These are phyloP conservation scores for Popillia japonica DNA, from an alignment of 1,140 invertebrate genomes.

Conservation along the genomic window DNA sequence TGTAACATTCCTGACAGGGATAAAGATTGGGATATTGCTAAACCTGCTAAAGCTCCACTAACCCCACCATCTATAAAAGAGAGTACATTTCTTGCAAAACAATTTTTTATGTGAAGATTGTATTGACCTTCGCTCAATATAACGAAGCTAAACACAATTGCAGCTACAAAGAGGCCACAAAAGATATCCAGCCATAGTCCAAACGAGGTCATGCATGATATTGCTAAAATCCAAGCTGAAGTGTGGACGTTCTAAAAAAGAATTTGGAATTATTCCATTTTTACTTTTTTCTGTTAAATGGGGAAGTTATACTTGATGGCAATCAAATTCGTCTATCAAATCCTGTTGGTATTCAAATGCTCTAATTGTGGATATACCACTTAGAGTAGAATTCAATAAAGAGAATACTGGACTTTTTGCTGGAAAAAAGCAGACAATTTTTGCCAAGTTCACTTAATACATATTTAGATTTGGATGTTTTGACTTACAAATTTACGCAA, in stretches of 20 bases:
- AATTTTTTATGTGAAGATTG: not conserved
- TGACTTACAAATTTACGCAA: no score
- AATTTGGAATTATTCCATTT: not conserved
- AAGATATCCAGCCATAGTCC: slow-evolving; percentile 82
- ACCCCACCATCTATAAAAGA: slow-evolving; percentile 17
- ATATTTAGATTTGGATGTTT: no score
- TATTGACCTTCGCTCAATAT: slow-evolving; percentile 60
- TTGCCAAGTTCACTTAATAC: no score
- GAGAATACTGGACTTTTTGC: slow-evolving; percentile 85
- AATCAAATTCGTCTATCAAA: slow-evolving; percentile 58
- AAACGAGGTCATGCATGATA: slow-evolving; percentile 78
- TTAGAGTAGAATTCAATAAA: slow-evolving; percentile 87
- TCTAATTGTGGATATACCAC: slow-evolving; percentile 89
- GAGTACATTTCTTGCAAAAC: not conserved
- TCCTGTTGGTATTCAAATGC: slow-evolving; percentile 82
- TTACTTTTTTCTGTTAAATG: slow-evolving; percentile 49
- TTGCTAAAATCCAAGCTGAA: slow-evolving; percentile 69
- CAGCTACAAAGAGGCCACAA: slow-evolving; percentile 71
- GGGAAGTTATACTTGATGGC: slow-evolving; percentile 61
- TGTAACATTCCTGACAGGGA: slow-evolving; percentile 84
- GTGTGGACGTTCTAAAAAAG: slow-evolving; percentile 47
- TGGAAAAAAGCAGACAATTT: slow-evolving; percentile 81
- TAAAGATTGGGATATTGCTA: slow-evolving; percentile 80
- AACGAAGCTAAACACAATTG: slow-evolving; percentile 78
- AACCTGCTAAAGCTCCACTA: slow-evolving; percentile 69